A percentile compares a stretch with the other conserved stretches of the same genome.
These are phyloP conservation scores for Tenodera sinensis DNA, from an alignment of 2,888 invertebrate genomes.

Conservation along the genomic window DNA sequence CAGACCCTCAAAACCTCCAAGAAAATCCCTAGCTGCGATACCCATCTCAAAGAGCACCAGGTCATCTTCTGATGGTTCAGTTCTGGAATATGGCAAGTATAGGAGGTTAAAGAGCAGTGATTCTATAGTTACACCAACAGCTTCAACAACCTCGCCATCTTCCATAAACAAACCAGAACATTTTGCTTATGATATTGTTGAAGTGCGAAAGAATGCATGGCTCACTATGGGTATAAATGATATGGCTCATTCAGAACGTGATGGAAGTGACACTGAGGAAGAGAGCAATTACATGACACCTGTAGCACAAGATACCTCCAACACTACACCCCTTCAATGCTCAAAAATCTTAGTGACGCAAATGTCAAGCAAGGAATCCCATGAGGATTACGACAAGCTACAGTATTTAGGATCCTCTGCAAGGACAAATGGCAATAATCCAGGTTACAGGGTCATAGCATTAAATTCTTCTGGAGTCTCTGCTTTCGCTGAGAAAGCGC, in stretches of 20 bases:
- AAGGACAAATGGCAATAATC: slow-evolving; percentile 57
- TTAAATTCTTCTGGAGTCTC: slow-evolving; percentile 29
- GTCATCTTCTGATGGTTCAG: slow-evolving; percentile 44
- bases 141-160: slow-evolving; percentile 17
- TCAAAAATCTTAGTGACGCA: slow-evolving; percentile 28
- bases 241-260: slow-evolving; percentile 64
- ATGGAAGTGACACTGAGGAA: slow-evolving; percentile 24
- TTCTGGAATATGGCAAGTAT: slow-evolving; percentile 54
- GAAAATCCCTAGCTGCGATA: slow-evolving; percentile 46
- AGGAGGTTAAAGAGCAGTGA: slow-evolving; percentile 54
- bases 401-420: slow-evolving; percentile 77
- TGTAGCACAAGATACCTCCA: not conserved
- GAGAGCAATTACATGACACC: not conserved
- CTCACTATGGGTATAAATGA: slow-evolving; percentile 72
- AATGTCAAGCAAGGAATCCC: slow-evolving; percentile 18
- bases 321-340: not conserved
- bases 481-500: not conserved
- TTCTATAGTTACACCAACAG: slow-evolving; percentile 38
- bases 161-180: slow-evolving; percentile 40
- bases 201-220: slow-evolving; percentile 77
- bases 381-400: slow-evolving; percentile 71
- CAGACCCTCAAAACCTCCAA: slow-evolving; percentile 60
- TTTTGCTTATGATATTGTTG: slow-evolving; percentile 70
- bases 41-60: not conserved
- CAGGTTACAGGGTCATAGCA: slow-evolving; percentile 65